phyloP scores from a whole-genome alignment of 2,113 vertebrate genomes.

The Emydocephalus ijimae region DNA sequence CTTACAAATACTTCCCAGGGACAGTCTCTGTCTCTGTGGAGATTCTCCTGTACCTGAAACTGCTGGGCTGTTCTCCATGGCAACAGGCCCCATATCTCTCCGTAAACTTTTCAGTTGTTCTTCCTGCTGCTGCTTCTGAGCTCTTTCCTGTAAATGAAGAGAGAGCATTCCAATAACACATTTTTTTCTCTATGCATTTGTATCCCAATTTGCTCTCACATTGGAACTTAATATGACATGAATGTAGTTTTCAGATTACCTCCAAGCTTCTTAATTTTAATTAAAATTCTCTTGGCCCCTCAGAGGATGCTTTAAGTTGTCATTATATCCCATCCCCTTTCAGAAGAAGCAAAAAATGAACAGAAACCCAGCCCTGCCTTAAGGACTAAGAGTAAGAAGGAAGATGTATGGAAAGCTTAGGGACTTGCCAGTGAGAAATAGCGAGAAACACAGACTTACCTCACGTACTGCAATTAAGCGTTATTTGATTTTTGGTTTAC shows the following conservation, averaged over 20 bases:
- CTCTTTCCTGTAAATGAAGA: conserved; percentile 67
- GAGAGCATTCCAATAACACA: not conserved
- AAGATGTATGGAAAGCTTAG: not conserved
- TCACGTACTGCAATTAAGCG: not conserved
- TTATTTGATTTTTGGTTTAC: not conserved
- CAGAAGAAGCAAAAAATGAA: not conserved
- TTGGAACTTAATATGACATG: not conserved
- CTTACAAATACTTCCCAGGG: not conserved
- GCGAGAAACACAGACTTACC: not conserved
- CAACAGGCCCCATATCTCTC: conserved; percentile 82
- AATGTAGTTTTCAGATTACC: not conserved
- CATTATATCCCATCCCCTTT: not conserved
- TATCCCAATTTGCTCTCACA: not conserved
- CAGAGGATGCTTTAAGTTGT: not conserved
- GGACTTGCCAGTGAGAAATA: not conserved
- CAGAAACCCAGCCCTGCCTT: not conserved
- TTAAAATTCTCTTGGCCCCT: not conserved
- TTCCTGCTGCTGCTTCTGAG: conserved; percentile 78
- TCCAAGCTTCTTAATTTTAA: not conserved
- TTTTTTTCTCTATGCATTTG: not conserved
- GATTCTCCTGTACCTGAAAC: conserved; percentile 66
- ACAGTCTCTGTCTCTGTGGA: not conserved
- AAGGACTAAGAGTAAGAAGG: not conserved
- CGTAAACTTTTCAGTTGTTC: conserved; percentile 83
- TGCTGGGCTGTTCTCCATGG: conserved; percentile 63